Conservation (phyloP, 2,888 invertebrate species). For the Synanthedon myopaeformis region DNA sequence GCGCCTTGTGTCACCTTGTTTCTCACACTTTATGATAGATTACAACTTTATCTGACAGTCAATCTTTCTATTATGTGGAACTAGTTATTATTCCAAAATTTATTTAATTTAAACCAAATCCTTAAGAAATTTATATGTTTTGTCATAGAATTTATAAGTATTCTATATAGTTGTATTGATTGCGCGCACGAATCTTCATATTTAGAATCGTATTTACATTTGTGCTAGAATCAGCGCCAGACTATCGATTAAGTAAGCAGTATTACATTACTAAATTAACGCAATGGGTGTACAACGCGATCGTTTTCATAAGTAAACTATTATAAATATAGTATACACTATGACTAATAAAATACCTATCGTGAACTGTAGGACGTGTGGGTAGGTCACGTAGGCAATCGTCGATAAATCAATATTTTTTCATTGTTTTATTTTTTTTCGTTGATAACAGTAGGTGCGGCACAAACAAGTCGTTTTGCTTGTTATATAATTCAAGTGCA, state of each 20-base stretch:
- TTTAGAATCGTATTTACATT: background rate
- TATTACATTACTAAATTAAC: background rate
- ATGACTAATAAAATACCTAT: constrained; percentile 10
- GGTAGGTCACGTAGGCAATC: constrained; percentile 54
- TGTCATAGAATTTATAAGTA: too few relatives aligned
- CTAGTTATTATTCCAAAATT: too few relatives aligned
- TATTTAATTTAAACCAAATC: too few relatives aligned
- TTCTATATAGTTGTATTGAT: background rate
- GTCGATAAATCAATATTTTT: background rate
- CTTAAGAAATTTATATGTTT: too few relatives aligned
- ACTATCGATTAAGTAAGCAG: background rate
- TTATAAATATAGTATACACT: background rate
- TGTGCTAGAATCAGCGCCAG: background rate
- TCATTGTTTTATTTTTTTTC: background rate
- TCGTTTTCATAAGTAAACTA: background rate
- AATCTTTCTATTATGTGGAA: too few relatives aligned
- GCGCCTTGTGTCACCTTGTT: too few relatives aligned
- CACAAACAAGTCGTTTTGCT: too few relatives aligned
- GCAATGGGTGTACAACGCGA: background rate
- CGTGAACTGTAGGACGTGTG: constrained; percentile 33
- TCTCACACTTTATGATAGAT: too few relatives aligned
- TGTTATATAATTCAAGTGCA: too few relatives aligned
- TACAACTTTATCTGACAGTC: too few relatives aligned
- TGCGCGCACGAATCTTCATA: background rate
- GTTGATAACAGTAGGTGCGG: background rate